Evolutionary conservation across 2,797 vertebrate species (phyloP).

Genomic region (Gadopsis bispinosus): DNA sequence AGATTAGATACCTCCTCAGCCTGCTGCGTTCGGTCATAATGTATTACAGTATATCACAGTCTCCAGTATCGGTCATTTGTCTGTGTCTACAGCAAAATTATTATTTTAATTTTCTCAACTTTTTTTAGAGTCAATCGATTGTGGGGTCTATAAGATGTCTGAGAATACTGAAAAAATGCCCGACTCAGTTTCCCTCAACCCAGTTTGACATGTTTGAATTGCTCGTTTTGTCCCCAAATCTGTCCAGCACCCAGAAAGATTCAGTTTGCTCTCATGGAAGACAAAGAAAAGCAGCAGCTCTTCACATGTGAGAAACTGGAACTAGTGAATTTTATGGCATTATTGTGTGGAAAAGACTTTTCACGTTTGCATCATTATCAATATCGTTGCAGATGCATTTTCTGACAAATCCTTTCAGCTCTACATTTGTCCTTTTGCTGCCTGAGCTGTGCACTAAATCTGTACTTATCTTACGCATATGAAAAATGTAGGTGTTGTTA

Average conservation of each 20-base stretch:
- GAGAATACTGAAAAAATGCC: neutral
- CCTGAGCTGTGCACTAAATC: conserved; percentile 1
- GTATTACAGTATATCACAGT: too few relatives aligned
- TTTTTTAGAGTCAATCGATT: neutral
- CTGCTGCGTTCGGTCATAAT: neutral
- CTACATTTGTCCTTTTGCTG: neutral
- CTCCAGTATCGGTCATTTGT: neutral
- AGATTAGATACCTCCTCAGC: conserved; percentile 22
- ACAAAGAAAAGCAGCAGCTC: conserved; percentile 8
- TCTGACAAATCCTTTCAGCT: neutral
- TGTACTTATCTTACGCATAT: neutral
- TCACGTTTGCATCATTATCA: neutral
- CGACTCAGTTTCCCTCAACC: accelerated
- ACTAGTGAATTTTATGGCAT: neutral
- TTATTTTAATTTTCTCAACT: neutral
- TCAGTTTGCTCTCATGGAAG: neutral
- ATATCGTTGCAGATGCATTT: neutral
- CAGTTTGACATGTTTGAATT: neutral
- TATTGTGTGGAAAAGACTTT: neutral
- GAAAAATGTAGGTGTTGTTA: neutral
- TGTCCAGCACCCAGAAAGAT: neutral
- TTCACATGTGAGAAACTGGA: neutral
- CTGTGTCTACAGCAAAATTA: neutral
- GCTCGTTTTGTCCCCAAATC: neutral
- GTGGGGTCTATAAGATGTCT: neutral